Conservation (phyloP, 2,888 invertebrate genomes). For the Pollenia amentaria region DNA sequence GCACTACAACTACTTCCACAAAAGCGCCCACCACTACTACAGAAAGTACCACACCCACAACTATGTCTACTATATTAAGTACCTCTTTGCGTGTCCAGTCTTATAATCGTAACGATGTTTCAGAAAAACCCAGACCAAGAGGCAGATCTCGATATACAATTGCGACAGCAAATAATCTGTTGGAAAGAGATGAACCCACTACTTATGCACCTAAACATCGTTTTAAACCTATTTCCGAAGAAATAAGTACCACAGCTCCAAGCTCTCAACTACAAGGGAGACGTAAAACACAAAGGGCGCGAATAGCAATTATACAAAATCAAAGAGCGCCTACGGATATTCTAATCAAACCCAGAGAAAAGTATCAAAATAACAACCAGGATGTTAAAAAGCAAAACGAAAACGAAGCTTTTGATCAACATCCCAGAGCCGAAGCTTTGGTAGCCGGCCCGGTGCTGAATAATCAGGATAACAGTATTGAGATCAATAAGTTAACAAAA, state of each 20-base stretch:
- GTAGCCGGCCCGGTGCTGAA: slow-evolving; percentile 76
- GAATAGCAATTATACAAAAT: slow-evolving; percentile 74
- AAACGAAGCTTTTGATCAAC: slow-evolving; percentile 77
- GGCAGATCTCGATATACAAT: slow-evolving; percentile 83
- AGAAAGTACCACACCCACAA: slow-evolving; percentile 73
- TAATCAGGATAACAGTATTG: slow-evolving; percentile 80
- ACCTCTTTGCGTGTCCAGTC: slow-evolving; percentile 76
- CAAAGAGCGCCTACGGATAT: slow-evolving; percentile 56
- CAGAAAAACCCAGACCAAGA: slow-evolving; percentile 77
- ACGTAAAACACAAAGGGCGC: slow-evolving; percentile 78
- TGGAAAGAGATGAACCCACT: slow-evolving; percentile 82
- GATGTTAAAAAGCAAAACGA: slow-evolving; percentile 70
- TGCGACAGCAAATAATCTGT: slow-evolving; percentile 78
- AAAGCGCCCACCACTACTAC: slow-evolving; percentile 68
- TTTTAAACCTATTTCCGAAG: slow-evolving; percentile 73
- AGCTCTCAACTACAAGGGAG: slow-evolving; percentile 63
- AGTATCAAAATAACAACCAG: slow-evolving; percentile 79
- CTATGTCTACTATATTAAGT: slow-evolving; percentile 78
- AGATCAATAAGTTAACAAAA: slow-evolving; percentile 71
- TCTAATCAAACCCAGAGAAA: slow-evolving; percentile 76
- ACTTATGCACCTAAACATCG: slow-evolving; percentile 83
- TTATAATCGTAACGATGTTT: slow-evolving; percentile 37
- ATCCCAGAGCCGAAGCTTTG: slow-evolving; percentile 81
- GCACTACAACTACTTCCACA: slow-evolving; percentile 68
- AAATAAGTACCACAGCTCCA: slow-evolving; percentile 57